phyloP scores from a whole-genome alignment of 1,140 invertebrate genomes.

The Cecropterus lyciades region DNA sequence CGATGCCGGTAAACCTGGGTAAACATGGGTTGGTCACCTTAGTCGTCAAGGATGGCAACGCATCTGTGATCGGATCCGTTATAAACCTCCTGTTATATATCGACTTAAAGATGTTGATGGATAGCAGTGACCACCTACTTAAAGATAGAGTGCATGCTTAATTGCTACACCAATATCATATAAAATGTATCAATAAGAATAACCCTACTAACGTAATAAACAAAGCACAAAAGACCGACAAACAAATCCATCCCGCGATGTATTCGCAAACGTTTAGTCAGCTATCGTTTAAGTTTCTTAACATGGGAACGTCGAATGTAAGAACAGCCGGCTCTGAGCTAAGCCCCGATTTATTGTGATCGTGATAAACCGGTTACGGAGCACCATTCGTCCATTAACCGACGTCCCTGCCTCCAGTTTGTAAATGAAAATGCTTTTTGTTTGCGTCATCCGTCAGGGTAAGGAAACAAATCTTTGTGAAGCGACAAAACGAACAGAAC shows the following conservation, averaged over 20 bases:
- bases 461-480: constrained; percentile 48
- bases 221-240: neutral
- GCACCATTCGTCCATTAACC: constrained; percentile 68
- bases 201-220: neutral
- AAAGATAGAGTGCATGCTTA: too few species aligned
- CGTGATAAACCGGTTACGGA: constrained; percentile 67
- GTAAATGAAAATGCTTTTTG: constrained; percentile 61
- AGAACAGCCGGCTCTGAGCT: constrained; percentile 54
- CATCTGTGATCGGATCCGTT: too few species aligned
- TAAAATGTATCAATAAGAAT: too few species aligned
- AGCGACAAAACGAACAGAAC: constrained; percentile 25
- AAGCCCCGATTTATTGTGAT: constrained; percentile 68
- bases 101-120: too few species aligned
- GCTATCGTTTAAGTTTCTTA: constrained; percentile 36
- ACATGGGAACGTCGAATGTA: constrained; percentile 53
- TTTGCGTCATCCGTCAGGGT: constrained; percentile 51
- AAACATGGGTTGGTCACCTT: too few species aligned
- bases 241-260: constrained; percentile 3
- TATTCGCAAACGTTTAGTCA: constrained; percentile 10
- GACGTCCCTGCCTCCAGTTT: constrained; percentile 51
- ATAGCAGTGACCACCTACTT: too few species aligned
- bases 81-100: too few species aligned
- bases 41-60: too few species aligned
- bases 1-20: too few species aligned
- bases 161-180: too few species aligned